phyloP scores from a whole-genome alignment of 2,888 invertebrate species.

The Drosophila lutescens region DNA sequence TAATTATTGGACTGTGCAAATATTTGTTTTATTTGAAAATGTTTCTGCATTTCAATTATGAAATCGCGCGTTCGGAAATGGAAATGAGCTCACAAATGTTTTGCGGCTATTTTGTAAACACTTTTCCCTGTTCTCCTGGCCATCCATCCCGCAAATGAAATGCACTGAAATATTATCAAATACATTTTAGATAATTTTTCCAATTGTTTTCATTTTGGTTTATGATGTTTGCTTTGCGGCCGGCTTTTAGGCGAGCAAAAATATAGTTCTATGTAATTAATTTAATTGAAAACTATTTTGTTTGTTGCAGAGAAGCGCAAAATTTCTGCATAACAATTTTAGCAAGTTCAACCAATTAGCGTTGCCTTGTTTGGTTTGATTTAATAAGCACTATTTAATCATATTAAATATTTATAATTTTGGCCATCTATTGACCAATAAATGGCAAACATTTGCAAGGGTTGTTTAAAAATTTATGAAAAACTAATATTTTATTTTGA shows the following conservation, averaged over 20 bases:
- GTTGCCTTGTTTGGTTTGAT: background rate
- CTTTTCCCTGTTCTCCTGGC: conserved; percentile 17
- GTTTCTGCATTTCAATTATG: conserved; percentile 35
- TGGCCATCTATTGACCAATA: background rate
- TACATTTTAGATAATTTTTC: background rate
- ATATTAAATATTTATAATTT: conserved; percentile 6
- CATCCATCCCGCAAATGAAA: conserved; percentile 17
- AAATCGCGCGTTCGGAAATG: conserved; percentile 33
- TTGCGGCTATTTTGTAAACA: conserved; percentile 35
- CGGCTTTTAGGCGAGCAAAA: conserved; percentile 1
- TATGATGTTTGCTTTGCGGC: conserved; percentile 14
- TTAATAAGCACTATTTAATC: conserved; percentile 16
- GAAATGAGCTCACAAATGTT: conserved; percentile 42
- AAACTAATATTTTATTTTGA: background rate
- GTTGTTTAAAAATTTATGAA: background rate
- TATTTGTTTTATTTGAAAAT: conserved; percentile 26
- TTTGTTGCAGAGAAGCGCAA: background rate
- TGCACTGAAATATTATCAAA: conserved; percentile 24
- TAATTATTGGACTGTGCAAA: conserved; percentile 27
- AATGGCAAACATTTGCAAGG: background rate
- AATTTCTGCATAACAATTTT: conserved; percentile 1
- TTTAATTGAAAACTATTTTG: background rate
- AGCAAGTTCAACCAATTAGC: conserved; percentile 17
- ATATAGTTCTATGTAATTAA: conserved; percentile 16
- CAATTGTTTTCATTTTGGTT: background rate